Evolutionary conservation across 1,140 invertebrate genomes (phyloP).

Genomic region (Chironomus tepperi): DNA sequence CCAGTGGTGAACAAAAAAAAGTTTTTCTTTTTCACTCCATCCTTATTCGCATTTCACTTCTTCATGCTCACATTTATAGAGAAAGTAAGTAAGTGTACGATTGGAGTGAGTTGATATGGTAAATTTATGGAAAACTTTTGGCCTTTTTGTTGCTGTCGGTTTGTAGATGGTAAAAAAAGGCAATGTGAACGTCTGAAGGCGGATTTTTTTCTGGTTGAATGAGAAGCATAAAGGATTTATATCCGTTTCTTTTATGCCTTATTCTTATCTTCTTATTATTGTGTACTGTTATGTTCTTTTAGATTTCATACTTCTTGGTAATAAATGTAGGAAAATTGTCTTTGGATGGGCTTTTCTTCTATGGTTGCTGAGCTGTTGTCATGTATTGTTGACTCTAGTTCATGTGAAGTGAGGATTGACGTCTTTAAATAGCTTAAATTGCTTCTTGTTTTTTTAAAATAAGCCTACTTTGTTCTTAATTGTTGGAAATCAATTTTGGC

Average conservation of each 20-base stretch:
- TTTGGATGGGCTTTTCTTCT: no score
- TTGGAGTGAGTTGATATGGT: not conserved
- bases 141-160: not conserved
- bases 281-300: no score
- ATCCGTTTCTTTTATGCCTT: not conserved
- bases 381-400: no score
- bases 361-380: no score
- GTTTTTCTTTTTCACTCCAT: not conserved
- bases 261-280: not conserved
- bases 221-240: constrained; percentile 2
- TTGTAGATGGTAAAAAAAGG: not conserved
- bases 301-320: no score
- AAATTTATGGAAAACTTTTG: constrained; percentile 24
- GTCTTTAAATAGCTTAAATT: no score
- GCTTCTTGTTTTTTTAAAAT: no score
- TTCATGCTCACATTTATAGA: not conserved
- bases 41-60: not conserved
- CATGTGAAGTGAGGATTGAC: no score
- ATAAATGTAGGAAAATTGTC: no score
- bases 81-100: not conserved
- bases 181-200: not conserved
- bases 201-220: not conserved
- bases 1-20: not conserved
- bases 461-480: no score
- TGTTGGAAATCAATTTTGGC: no score